Conservation (phyloP, 2,113 vertebrate species). For the Choloepus hoffmanni region DNA sequence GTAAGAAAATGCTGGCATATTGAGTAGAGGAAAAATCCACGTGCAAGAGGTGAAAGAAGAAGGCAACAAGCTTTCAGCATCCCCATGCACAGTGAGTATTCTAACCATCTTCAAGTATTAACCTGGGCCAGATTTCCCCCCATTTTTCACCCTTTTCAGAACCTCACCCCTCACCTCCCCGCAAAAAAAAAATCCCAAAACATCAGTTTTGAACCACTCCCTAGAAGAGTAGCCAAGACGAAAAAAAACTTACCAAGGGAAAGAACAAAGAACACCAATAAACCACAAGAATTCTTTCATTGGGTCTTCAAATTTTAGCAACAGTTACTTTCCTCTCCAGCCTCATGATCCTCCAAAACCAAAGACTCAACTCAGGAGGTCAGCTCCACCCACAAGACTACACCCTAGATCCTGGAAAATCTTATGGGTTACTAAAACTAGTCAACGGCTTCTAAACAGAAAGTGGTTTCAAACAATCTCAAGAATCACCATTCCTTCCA, state of each 20-base stretch:
- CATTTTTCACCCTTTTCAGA: background rate
- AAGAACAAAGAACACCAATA: constrained; percentile 39
- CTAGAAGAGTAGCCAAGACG: background rate
- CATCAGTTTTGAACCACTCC: constrained; percentile 11
- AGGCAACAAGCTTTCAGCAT: background rate
- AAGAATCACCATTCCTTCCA: constrained; percentile 29
- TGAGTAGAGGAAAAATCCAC: background rate
- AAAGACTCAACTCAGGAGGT: constrained; percentile 20
- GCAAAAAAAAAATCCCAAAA: background rate
- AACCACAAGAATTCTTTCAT: constrained; percentile 42
- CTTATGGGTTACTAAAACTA: background rate
- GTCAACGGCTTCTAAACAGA: background rate
- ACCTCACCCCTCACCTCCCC: too few relatives aligned
- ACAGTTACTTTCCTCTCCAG: constrained; percentile 9
- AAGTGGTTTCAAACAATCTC: constrained; percentile 35
- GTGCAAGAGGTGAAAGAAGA: background rate
- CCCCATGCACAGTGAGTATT: background rate
- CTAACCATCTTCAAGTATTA: constrained; percentile 15
- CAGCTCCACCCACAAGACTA: background rate
- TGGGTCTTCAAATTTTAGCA: constrained; percentile 27
- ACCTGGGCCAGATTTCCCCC: background rate
- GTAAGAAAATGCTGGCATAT: background rate
- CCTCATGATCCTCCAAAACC: constrained; percentile 41
- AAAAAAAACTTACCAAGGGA: background rate
- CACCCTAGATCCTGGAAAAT: background rate